Evolutionary conservation across 2,113 vertebrate species (phyloP).

Genomic region (Anthoscopus minutus): DNA sequence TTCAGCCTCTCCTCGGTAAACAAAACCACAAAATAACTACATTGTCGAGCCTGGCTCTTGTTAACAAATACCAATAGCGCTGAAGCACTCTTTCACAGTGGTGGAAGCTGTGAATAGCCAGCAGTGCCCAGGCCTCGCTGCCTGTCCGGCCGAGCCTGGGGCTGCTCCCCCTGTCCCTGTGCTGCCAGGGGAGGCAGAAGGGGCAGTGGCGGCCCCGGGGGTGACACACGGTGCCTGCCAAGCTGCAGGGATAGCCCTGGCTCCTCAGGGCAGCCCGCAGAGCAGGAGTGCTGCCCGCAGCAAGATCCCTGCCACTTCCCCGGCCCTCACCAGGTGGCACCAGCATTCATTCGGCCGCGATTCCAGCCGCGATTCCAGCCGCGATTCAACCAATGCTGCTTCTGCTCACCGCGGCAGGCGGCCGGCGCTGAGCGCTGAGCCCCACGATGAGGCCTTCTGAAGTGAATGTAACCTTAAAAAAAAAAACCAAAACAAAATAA

Average conservation of each 20-base stretch:
- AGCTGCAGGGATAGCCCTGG: background rate
- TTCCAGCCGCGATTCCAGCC: background rate
- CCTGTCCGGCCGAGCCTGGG: background rate
- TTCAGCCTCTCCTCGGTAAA: background rate
- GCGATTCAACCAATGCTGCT: too few species aligned
- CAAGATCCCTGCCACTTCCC: background rate
- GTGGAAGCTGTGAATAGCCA: background rate
- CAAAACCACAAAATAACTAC: background rate
- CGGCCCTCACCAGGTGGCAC: slow-evolving; percentile 45
- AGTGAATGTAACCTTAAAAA: background rate
- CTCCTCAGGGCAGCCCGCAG: background rate
- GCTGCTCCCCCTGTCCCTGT: rapidly evolving
- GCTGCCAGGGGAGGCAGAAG: rapidly evolving
- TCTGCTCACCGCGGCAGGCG: background rate
- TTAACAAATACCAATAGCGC: rapidly evolving
- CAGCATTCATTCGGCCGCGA: background rate
- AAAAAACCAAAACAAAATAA: background rate
- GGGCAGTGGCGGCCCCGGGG: rapidly evolving
- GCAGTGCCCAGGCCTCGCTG: rapidly evolving
- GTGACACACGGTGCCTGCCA: background rate
- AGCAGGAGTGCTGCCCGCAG: background rate
- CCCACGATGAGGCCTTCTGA: background rate
- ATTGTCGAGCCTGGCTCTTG: rapidly evolving
- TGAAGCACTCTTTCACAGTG: rapidly evolving
- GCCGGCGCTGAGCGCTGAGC: background rate